phyloP scores from a whole-genome alignment of 2,113 vertebrate genomes.

The Datnioides undecimradiatus region DNA sequence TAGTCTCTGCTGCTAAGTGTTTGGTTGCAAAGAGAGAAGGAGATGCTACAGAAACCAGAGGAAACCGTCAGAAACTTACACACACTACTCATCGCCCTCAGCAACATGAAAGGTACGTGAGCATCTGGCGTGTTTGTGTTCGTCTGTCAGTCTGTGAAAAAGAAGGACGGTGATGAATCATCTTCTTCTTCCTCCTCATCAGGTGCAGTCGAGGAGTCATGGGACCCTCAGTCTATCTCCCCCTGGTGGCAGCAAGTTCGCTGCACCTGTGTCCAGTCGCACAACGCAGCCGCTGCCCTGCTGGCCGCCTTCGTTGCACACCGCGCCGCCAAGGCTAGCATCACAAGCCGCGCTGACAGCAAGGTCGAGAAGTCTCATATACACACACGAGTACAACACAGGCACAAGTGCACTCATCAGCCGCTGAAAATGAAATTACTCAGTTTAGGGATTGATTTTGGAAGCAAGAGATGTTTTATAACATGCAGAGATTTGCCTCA shows the following conservation, averaged over 20 bases:
- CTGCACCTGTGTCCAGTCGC: conserved; percentile 89
- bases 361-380: conserved; percentile 79
- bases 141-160: neutral
- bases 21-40: conserved; percentile 94
- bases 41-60: conserved; percentile 86
- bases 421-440: neutral
- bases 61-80: conserved; percentile 88
- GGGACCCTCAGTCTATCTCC: conserved; percentile 93
- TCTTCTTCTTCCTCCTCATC: neutral
- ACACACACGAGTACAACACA: neutral
- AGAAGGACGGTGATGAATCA: too few species aligned
- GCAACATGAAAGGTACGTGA: conserved; percentile 94
- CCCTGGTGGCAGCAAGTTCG: conserved; percentile 99
- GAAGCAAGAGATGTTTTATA: neutral
- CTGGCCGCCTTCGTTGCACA: conserved; percentile 91
- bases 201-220: conserved; percentile 92
- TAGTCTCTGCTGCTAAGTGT: conserved; percentile 93
- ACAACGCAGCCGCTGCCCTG: conserved; percentile 89
- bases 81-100: conserved; percentile 87
- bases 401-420: neutral
- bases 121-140: too few species aligned
- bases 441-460: neutral
- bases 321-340: conserved; percentile 86
- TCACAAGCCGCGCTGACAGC: conserved; percentile 85
- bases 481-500: neutral